A percentile compares a stretch with the other conserved stretches of the same genome.
These are phyloP conservation scores for Agapornis canus DNA, from an alignment of 2,797 vertebrate species.

Conservation along the genomic window DNA sequence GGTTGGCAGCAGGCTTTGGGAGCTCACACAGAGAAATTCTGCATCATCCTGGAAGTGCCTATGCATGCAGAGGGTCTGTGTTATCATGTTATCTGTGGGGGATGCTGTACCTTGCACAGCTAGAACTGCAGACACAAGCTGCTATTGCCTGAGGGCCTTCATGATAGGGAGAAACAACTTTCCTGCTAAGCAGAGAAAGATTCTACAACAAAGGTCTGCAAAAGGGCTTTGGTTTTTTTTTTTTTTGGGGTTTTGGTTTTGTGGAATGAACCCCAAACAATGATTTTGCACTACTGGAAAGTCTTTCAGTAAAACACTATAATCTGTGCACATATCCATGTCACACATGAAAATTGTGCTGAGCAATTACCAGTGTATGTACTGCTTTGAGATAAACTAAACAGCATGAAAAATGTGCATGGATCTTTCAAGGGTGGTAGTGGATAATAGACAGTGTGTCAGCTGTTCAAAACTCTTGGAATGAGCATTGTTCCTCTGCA, in stretches of 20 bases:
- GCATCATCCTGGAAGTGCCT: background rate
- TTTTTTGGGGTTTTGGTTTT: background rate
- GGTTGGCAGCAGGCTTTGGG: background rate
- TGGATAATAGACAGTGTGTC: background rate
- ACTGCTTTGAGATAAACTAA: background rate
- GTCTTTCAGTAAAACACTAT: background rate
- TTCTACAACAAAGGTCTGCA: background rate
- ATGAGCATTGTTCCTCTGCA: background rate
- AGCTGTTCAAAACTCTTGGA: background rate
- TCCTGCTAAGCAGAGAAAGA: background rate
- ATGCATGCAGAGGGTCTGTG: background rate
- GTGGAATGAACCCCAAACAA: background rate
- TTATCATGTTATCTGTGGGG: background rate
- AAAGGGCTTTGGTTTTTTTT: background rate
- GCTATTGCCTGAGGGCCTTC: fast-evolving
- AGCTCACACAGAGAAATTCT: background rate
- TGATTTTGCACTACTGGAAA: background rate
- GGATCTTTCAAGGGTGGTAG: background rate
- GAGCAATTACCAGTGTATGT: background rate
- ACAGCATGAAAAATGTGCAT: background rate
- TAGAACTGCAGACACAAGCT: background rate
- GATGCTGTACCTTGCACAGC: background rate
- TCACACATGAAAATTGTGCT: background rate
- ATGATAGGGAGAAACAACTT: background rate
- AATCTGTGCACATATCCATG: background rate